Evolutionary conservation across 2,113 vertebrate species (phyloP).

Genomic region (Plectropomus leopardus): DNA sequence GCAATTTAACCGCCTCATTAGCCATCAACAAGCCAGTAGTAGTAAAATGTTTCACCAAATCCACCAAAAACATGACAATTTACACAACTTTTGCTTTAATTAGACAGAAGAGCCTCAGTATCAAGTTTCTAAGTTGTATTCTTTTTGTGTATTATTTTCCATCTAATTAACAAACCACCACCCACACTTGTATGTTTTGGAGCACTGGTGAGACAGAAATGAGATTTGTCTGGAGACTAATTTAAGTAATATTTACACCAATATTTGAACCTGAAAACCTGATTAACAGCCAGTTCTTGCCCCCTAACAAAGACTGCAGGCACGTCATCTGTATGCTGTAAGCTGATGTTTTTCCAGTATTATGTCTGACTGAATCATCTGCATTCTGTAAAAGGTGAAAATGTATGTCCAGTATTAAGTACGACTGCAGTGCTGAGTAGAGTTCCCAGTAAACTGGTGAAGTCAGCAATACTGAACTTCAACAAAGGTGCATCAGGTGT

Average conservation of each 20-base stretch:
- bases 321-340: background rate
- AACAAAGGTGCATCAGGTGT: background rate
- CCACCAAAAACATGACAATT: background rate
- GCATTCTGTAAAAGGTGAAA: conserved; percentile 9
- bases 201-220: background rate
- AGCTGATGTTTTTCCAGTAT: background rate
- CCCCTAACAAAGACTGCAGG: background rate
- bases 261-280: background rate
- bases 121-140: background rate
- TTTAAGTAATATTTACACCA: conserved; percentile 14
- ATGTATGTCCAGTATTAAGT: background rate
- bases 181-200: background rate
- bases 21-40: conserved; percentile 37
- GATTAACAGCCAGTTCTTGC: background rate
- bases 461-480: conserved; percentile 26
- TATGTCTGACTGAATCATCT: background rate
- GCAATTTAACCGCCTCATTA: conserved; percentile 55
- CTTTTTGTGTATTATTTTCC: conserved; percentile 7
- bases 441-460: conserved; percentile 3
- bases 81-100: conserved; percentile 5
- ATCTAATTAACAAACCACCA: conserved; percentile 33
- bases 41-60: background rate
- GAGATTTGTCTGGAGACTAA: conserved; percentile 2
- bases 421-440: background rate
- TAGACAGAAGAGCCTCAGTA: background rate